Evolutionary conservation across 2,888 invertebrate genomes (phyloP).

Genomic region (Frankliniella fusca): DNA sequence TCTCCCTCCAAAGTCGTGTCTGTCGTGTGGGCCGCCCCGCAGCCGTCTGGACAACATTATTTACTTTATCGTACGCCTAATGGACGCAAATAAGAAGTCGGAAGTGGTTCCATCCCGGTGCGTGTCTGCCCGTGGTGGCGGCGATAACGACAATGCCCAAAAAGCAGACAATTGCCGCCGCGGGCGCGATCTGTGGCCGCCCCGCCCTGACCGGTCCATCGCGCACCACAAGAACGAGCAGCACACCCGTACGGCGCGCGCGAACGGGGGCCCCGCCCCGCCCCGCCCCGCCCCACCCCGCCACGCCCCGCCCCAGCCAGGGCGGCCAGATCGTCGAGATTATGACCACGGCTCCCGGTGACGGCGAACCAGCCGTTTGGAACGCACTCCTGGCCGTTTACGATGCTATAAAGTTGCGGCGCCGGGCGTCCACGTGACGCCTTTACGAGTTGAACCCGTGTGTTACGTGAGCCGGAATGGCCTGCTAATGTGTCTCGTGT

Average conservation of each 20-base stretch:
- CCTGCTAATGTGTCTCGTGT: slow-evolving; percentile 24
- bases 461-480: slow-evolving; percentile 1
- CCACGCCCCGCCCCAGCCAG: neutral
- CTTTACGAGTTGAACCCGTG: slow-evolving; percentile 18
- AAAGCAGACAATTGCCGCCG: slow-evolving; percentile 8
- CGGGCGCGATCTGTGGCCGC: neutral
- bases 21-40: neutral
- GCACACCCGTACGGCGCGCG: neutral
- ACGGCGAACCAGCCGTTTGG: slow-evolving; percentile 25
- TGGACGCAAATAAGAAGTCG: slow-evolving; percentile 22
- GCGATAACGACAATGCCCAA: slow-evolving; percentile 1
- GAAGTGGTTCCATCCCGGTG: neutral
- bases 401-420: slow-evolving; percentile 17
- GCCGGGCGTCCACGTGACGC: neutral
- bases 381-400: neutral
- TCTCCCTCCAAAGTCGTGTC: too few relatives aligned
- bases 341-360: slow-evolving; percentile 25
- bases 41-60: neutral
- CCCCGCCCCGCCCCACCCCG: neutral
- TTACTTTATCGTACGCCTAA: slow-evolving; percentile 3
- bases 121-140: slow-evolving; percentile 2
- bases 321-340: slow-evolving; percentile 17
- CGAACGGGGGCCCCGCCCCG: neutral
- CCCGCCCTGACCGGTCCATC: neutral
- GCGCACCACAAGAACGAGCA: neutral